Evolutionary conservation across 23 tunicate genomes (phyloP).

Genomic region (Aplidium turbinatum): DNA sequence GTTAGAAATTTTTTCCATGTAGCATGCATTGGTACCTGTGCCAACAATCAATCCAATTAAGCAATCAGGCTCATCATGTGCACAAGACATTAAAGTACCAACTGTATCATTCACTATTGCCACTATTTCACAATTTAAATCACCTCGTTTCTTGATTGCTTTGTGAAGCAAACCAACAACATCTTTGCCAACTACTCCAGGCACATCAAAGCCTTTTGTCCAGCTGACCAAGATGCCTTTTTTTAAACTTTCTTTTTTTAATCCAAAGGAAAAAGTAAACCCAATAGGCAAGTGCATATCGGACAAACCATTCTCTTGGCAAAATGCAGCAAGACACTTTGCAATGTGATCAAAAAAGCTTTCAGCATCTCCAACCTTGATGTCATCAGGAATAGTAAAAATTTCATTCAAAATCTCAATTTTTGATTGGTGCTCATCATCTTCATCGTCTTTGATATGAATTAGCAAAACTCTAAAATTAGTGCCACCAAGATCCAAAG

Average conservation of each 20-base stretch:
- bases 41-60: slow-evolving; percentile 67
- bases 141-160: slow-evolving; percentile 47
- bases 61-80: slow-evolving; percentile 51
- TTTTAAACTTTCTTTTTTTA: slow-evolving; percentile 47
- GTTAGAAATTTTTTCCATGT: slow-evolving; percentile 64
- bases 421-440: not conserved
- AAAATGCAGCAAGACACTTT: slow-evolving; percentile 58
- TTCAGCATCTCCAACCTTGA: slow-evolving; percentile 9
- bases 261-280: slow-evolving; percentile 80
- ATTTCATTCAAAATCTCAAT: slow-evolving; percentile 21
- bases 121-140: slow-evolving; percentile 43
- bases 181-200: slow-evolving; percentile 85
- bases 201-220: slow-evolving; percentile 91
- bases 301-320: slow-evolving; percentile 37
- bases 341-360: slow-evolving; percentile 79
- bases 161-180: slow-evolving; percentile 70
- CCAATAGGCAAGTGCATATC: slow-evolving; percentile 60
- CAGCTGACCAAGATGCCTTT: slow-evolving; percentile 64
- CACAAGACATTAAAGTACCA: slow-evolving; percentile 83
- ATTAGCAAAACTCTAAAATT: slow-evolving; percentile 77
- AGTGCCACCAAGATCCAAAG: slow-evolving; percentile 83
- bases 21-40: slow-evolving; percentile 81
- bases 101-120: slow-evolving; percentile 78
- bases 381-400: slow-evolving; percentile 26
- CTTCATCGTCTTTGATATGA: slow-evolving; percentile 35